Evolutionary conservation across 2,888 invertebrate species (phyloP).

Genomic region (Protodeltote pygarga): DNA sequence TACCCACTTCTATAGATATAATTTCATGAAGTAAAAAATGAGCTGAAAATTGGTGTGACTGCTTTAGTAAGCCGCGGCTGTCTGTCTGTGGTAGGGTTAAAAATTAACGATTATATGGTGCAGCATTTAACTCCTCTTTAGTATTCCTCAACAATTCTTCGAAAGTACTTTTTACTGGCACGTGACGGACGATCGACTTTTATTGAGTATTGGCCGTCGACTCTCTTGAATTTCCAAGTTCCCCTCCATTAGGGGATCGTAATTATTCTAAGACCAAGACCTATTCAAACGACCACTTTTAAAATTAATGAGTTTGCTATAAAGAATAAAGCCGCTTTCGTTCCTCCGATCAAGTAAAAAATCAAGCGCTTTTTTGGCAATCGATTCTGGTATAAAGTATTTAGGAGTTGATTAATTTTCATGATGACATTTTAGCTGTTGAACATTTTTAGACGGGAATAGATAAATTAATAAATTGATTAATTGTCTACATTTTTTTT

Average conservation of each 20-base stretch:
- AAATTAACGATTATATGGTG: neutral
- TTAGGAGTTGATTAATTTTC: no score
- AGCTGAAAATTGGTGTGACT: no score
- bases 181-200: conserved; percentile 6
- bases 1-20: no score
- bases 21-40: no score
- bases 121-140: conserved; percentile 3
- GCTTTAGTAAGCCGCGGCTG: no score
- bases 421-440: no score
- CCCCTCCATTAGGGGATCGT: conserved; percentile 21
- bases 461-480: no score
- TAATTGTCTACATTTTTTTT: no score
- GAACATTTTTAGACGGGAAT: no score
- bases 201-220: conserved; percentile 13
- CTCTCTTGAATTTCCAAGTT: conserved; percentile 13
- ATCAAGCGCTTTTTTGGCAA: neutral
- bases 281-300: conserved; percentile 40
- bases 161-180: conserved; percentile 3
- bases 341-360: conserved; percentile 13
- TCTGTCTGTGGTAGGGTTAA: no score
- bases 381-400: conserved; percentile 10
- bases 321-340: conserved; percentile 15
- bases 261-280: conserved; percentile 42
- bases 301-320: conserved; percentile 48
- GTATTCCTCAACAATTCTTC: conserved; percentile 3